Base-by-base conservation (phyloP, 2,888 invertebrate species). In the Gymnoscelis rufifasciata region DNA sequence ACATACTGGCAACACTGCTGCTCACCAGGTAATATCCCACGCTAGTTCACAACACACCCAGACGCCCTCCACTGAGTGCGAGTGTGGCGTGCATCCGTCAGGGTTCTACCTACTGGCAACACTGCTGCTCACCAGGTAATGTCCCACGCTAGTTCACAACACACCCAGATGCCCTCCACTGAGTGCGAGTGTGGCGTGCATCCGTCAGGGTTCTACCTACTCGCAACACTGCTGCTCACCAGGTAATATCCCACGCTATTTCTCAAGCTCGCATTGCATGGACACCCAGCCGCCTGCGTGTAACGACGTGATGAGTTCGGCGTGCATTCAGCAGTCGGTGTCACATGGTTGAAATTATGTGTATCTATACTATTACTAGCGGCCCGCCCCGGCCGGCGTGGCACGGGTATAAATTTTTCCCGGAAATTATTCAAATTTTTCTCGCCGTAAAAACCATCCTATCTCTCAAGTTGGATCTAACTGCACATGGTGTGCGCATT, bases 141-240 rank as follows among this genome's bases (percentile, higher is more conserved):
- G 19, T 19, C 5, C 19, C 5, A 3, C 2, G n/a, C 14, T n/a
- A 6, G 2, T n/a, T 31, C 3, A 15, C 31, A 7, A 2, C 89
- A 77, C 88, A 46, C 89, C 89, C 63, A 90, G n/a, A n/a, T 81
- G 64, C 89, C 90, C 65, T 70, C 74, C 44, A 64, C 81, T 40
- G 90, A 90, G 49, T 91, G 91, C 87, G 91, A 91, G 64, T 92
- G 92, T 71, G 90, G 90, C 64, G 89, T 92, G 45, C 92, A 92
- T 64, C 92, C 92, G 5, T 90, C 89, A 49, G 89, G 91, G 38
- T 91, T 92, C 74, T 92, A 92, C 65, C 78, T 92, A 35, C 78
- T 91, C 62, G 91, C 91, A 45, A 91, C 92, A 7, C 75, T 92
- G 55, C 72, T 88, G 33, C 80, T 88, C 47, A 88, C 88, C 57